These are phyloP conservation scores for Gobiocypris rarus DNA, from an alignment of 2,113 vertebrate species.

Conservation along the genomic window DNA sequence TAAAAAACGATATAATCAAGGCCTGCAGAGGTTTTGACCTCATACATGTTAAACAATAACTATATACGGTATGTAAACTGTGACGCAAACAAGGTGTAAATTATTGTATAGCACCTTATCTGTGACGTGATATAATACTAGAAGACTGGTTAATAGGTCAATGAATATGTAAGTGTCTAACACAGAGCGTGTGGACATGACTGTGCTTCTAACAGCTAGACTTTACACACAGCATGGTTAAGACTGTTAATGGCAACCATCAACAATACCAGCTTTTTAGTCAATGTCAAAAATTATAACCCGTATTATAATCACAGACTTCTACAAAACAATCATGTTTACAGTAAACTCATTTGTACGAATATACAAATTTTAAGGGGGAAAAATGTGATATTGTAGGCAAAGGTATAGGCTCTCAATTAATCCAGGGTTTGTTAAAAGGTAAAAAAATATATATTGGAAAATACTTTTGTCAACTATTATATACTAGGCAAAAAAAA, in stretches of 20 bases:
- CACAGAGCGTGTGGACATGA: background rate
- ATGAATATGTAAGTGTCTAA: background rate
- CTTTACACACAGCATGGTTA: background rate
- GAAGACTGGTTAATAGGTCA: background rate
- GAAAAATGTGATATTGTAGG: background rate
- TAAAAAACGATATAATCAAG: background rate
- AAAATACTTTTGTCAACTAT: background rate
- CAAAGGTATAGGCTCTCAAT: background rate
- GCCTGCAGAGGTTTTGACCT: background rate
- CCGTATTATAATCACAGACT: background rate
- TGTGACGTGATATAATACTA: constrained; percentile 14
- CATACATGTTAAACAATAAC: constrained; percentile 18
- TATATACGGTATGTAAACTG: background rate
- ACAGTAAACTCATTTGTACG: background rate
- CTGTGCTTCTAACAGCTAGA: background rate
- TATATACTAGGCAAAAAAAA: background rate
- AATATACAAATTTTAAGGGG: background rate
- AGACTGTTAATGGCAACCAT: background rate
- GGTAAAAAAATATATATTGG: background rate
- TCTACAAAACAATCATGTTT: constrained; percentile 16
- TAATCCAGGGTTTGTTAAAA: background rate
- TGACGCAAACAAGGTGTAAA: constrained; percentile 8
- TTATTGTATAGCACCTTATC: constrained; percentile 8
- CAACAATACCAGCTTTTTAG: background rate
- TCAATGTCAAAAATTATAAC: constrained; percentile 1